These are phyloP conservation scores for Norana najaformis DNA, from an alignment of 2,888 invertebrate genomes.

Conservation along the genomic window DNA sequence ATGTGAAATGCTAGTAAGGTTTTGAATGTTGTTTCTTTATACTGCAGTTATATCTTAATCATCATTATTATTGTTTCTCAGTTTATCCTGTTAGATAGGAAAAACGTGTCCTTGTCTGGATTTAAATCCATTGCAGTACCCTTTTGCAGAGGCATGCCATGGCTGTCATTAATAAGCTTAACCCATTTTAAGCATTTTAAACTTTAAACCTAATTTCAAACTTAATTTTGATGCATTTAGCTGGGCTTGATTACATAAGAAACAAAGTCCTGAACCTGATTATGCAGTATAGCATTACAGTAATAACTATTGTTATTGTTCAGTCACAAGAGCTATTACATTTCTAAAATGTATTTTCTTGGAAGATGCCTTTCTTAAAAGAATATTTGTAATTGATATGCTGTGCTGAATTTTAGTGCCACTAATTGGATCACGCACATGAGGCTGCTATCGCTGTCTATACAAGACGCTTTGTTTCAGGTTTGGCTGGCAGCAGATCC, in stretches of 20 bases:
- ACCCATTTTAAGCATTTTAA: background rate
- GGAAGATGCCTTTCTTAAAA: background rate
- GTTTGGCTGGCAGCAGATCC: background rate
- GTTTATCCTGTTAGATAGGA: conserved; percentile 1
- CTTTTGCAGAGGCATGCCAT: background rate
- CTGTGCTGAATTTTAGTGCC: background rate
- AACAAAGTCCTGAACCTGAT: background rate
- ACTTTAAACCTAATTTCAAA: conserved; percentile 1
- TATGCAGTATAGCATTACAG: background rate
- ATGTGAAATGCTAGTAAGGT: conserved; percentile 74
- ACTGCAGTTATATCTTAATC: background rate
- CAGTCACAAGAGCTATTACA: background rate
- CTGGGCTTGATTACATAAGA: background rate
- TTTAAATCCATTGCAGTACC: background rate
- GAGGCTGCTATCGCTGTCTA: background rate
- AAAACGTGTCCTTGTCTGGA: background rate
- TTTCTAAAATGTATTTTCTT: background rate
- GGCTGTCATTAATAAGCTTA: background rate
- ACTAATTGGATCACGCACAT: background rate
- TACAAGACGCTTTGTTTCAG: background rate
- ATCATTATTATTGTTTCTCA: background rate
- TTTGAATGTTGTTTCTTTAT: background rate
- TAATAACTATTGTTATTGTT: background rate
- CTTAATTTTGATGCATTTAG: background rate
- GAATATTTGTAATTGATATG: background rate